A percentile compares a stretch with the other conserved stretches of the same genome.
Evolutionary conservation across 2,888 invertebrate species (phyloP).

Genomic region (Agonopterix arenella): DNA sequence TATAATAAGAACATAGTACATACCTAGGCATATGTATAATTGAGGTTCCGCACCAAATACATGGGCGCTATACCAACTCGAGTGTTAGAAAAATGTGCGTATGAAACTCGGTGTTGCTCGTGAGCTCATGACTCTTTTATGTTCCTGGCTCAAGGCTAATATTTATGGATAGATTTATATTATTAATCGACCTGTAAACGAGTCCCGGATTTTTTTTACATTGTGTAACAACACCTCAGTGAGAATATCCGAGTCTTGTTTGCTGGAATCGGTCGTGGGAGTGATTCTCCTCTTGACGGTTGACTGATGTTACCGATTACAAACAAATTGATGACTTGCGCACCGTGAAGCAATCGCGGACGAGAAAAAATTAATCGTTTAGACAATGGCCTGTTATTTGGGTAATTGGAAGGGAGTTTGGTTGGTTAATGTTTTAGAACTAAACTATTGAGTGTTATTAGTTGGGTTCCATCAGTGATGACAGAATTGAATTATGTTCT

Average conservation of each 20-base stretch:
- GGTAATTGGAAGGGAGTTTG: constrained; percentile 31
- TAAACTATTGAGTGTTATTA: neutral
- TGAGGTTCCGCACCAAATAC: too few species aligned
- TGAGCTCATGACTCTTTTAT: too few species aligned
- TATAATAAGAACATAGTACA: too few species aligned
- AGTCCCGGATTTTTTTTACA: constrained; percentile 35
- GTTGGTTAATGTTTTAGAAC: constrained; percentile 4
- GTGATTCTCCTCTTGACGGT: constrained; percentile 49
- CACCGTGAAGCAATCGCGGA: constrained; percentile 36
- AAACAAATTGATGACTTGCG: constrained; percentile 43
- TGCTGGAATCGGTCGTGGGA: constrained; percentile 52
- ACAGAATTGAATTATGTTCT: constrained; percentile 4
- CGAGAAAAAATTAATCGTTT: constrained; percentile 15
- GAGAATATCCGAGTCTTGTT: constrained; percentile 36
- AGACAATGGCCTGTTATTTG: constrained; percentile 33
- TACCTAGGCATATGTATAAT: too few species aligned
- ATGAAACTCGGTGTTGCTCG: too few species aligned
- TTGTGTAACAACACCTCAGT: constrained; percentile 40
- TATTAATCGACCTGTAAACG: constrained; percentile 3
- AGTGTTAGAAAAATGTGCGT: too few species aligned
- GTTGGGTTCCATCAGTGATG: too few species aligned
- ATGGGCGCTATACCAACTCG: too few species aligned
- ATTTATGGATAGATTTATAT: neutral
- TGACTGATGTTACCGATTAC: constrained; percentile 68
- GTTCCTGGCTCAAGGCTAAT: too few species aligned